Percentiles rank a stretch among this genome's conserved stretches.
These are phyloP conservation scores for Agrotis ipsilon DNA, from an alignment of 2,888 invertebrate species.

Conservation along the genomic window DNA sequence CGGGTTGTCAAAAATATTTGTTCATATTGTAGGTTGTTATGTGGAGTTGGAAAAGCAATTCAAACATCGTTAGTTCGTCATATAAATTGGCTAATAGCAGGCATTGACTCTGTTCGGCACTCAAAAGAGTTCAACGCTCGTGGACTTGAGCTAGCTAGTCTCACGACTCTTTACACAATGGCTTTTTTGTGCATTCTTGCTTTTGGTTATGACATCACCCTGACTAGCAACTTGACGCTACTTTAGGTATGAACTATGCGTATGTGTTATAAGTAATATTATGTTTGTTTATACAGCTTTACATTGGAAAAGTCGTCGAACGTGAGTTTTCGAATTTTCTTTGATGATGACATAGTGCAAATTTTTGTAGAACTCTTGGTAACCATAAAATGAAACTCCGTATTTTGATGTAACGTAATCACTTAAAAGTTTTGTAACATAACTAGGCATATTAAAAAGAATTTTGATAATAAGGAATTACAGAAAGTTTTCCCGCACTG, in stretches of 20 bases:
- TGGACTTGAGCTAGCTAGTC: slow-evolving; percentile 82
- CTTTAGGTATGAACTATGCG: slow-evolving; percentile 65
- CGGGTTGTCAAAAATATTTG: slow-evolving; percentile 44
- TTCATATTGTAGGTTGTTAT: slow-evolving; percentile 51
- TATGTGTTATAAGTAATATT: slow-evolving; percentile 30
- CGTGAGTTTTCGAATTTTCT: slow-evolving; percentile 10
- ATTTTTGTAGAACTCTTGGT: neutral
- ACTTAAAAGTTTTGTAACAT: neutral
- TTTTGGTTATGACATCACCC: slow-evolving; percentile 90
- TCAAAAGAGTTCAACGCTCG: slow-evolving; percentile 90
- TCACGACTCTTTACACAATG: slow-evolving; percentile 89
- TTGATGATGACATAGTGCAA: slow-evolving; percentile 20
- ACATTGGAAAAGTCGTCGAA: slow-evolving; percentile 43
- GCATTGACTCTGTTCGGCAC: slow-evolving; percentile 82
- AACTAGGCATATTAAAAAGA: too few species aligned
- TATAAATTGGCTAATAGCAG: slow-evolving; percentile 87
- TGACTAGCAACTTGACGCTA: slow-evolving; percentile 66
- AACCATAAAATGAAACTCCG: too few species aligned
- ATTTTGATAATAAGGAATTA: too few species aligned
- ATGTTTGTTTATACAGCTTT: slow-evolving; percentile 48
- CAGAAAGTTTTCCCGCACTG: too few species aligned
- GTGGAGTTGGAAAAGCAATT: slow-evolving; percentile 71
- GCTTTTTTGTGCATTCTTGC: slow-evolving; percentile 87
- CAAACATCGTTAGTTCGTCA: slow-evolving; percentile 76
- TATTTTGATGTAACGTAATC: too few species aligned